phyloP scores from a whole-genome alignment of 2,113 vertebrate genomes.

The Lucifuga dentata region DNA sequence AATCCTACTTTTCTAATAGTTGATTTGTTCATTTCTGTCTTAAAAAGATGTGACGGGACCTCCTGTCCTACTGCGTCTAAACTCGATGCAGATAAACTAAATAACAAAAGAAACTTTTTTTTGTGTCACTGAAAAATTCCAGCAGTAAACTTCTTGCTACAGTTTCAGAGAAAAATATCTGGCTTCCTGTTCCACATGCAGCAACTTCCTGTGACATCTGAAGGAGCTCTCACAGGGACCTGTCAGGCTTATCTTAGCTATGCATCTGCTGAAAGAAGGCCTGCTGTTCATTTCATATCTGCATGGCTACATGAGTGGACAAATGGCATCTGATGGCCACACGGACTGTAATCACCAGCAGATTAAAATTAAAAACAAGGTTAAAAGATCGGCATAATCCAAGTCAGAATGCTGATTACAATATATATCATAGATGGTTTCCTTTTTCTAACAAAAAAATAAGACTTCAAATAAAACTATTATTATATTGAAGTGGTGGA shows the following conservation, averaged over 20 bases:
- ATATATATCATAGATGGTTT: neutral
- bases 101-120: neutral
- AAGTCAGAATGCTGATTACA: neutral
- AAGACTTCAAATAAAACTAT: neutral
- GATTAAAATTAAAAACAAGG: too few relatives aligned
- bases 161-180: neutral
- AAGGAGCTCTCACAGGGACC: slow-evolving; percentile 12
- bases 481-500: neutral
- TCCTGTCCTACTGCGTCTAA: too few relatives aligned
- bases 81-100: too few relatives aligned
- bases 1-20: too few relatives aligned
- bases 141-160: neutral
- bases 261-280: slow-evolving; percentile 44
- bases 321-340: slow-evolving; percentile 36
- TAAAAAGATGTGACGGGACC: too few relatives aligned
- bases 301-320: slow-evolving; percentile 34
- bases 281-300: slow-evolving; percentile 38
- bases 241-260: slow-evolving; percentile 34
- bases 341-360: slow-evolving; percentile 5
- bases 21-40: too few relatives aligned
- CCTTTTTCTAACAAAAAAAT: neutral
- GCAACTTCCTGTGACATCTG: slow-evolving; percentile 20
- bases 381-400: neutral
- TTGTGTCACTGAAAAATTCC: neutral
- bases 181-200: slow-evolving; percentile 1